Evolutionary conservation across 1,140 invertebrate genomes (phyloP).

Genomic region (Elymnias hypermnestra): DNA sequence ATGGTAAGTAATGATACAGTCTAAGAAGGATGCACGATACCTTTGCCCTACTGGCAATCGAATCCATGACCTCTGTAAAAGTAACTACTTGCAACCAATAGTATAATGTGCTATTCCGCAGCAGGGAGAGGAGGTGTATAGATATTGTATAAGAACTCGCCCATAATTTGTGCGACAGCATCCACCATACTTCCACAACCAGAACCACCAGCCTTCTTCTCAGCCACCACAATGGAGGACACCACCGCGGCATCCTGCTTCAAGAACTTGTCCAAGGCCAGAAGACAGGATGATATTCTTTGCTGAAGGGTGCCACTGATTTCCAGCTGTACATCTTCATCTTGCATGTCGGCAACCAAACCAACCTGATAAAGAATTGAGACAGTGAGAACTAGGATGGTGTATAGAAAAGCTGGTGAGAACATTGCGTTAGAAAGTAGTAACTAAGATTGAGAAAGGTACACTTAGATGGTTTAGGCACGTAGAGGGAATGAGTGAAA

Average conservation of each 20-base stretch:
- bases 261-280: conserved; percentile 82
- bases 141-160: conserved; percentile 37
- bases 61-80: no score
- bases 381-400: no score
- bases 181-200: conserved; percentile 79
- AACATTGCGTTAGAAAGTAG: no score
- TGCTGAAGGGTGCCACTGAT: conserved; percentile 91
- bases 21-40: no score
- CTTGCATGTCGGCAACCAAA: conserved; percentile 87
- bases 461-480: no score
- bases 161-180: conserved; percentile 81
- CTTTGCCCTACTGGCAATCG: no score
- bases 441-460: no score
- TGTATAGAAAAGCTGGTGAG: background rate
- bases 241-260: conserved; percentile 80
- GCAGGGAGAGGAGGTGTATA: no score
- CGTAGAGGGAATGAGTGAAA: no score
- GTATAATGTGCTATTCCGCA: no score
- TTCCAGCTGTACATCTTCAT: conserved; percentile 85
- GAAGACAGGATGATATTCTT: conserved; percentile 86
- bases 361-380: conserved; percentile 70
- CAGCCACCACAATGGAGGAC: conserved; percentile 87
- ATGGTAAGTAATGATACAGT: no score
- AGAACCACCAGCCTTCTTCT: conserved; percentile 78
- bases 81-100: no score